Evolutionary conservation across 1,140 invertebrate genomes (phyloP).

Genomic region (Araneus ventricosus): DNA sequence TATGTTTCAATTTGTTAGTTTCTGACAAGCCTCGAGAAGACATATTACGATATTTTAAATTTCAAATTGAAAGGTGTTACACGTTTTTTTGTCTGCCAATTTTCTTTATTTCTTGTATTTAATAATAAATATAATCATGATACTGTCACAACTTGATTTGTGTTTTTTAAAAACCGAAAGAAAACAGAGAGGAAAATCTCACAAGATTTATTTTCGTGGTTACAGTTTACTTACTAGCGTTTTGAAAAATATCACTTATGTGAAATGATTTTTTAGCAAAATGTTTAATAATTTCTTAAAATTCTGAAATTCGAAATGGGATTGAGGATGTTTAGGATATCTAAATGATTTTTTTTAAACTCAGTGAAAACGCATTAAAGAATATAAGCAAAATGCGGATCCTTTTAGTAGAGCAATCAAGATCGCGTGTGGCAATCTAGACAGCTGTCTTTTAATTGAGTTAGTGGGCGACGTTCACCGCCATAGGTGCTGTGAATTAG

Average conservation of each 20-base stretch:
- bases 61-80: neutral
- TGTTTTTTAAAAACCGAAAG: neutral
- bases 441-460: conserved; percentile 63
- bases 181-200: neutral
- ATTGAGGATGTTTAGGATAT: too few species aligned
- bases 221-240: neutral
- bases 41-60: conserved; percentile 57
- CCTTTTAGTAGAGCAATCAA: neutral
- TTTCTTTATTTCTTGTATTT: neutral
- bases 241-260: too few species aligned
- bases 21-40: conserved; percentile 80
- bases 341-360: too few species aligned
- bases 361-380: too few species aligned
- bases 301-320: too few species aligned
- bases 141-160: neutral
- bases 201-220: neutral
- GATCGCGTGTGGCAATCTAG: conserved; percentile 11
- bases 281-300: too few species aligned
- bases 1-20: conserved; percentile 85
- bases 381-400: too few species aligned
- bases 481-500: conserved; percentile 50
- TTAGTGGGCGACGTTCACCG: conserved; percentile 74
- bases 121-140: neutral
- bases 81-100: neutral
- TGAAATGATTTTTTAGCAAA: too few species aligned